These are phyloP conservation scores for Limnephilus marmoratus DNA, from an alignment of 2,888 invertebrate species.

Conservation along the genomic window DNA sequence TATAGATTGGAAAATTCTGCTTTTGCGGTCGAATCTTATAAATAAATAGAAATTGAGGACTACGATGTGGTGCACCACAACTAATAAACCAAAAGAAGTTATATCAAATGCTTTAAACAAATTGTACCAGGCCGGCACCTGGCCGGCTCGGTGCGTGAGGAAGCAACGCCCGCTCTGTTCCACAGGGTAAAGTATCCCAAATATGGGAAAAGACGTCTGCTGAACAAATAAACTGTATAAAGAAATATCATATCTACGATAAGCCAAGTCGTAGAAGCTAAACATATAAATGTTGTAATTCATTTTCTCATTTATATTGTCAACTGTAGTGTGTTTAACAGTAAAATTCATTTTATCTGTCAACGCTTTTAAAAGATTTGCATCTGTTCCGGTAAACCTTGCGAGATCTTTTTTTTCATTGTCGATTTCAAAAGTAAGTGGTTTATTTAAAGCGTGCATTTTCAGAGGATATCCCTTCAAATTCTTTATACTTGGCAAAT, in stretches of 20 bases:
- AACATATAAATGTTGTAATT: conserved; percentile 40
- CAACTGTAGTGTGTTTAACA: conserved; percentile 60
- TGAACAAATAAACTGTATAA: conserved; percentile 52
- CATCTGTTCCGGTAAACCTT: conserved; percentile 69
- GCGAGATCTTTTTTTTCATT: conserved; percentile 53
- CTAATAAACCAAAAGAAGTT: neutral
- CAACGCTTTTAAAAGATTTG: conserved; percentile 68
- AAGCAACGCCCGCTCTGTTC: conserved; percentile 63
- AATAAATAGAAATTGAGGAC: conserved; percentile 30
- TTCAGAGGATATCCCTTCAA: conserved; percentile 69
- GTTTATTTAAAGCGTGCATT: conserved; percentile 68
- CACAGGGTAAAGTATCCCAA: conserved; percentile 56
- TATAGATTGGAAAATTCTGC: conserved; percentile 34
- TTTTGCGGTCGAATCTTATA: conserved; percentile 30
- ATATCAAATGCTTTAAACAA: conserved; percentile 56
- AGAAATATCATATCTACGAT: conserved; percentile 51
- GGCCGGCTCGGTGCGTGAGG: conserved; percentile 54
- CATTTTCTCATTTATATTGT: conserved; percentile 10
- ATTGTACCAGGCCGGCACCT: conserved; percentile 52
- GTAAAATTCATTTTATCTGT: conserved; percentile 70
- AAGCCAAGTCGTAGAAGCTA: conserved; percentile 66
- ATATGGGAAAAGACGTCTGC: conserved; percentile 49
- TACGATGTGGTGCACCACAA: conserved; percentile 40
- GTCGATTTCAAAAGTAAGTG: conserved; percentile 68
- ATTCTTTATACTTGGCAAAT: conserved; percentile 67